Base-by-base conservation (phyloP, 2,797 vertebrate species). In the Zalophus californianus region DNA sequence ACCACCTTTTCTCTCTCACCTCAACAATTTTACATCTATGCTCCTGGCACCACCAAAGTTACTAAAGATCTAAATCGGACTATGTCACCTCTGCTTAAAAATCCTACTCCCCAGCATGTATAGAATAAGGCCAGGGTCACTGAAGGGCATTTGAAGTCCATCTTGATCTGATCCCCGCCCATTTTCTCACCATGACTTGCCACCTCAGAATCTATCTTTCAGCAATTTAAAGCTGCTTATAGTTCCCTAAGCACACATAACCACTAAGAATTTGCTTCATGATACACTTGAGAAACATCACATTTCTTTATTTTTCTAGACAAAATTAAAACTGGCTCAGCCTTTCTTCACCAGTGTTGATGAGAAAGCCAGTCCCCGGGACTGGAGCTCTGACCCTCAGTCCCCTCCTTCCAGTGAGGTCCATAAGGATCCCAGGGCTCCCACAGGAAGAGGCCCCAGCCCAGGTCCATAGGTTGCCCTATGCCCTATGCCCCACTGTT, bases 241-340 rank as follows among this genome's bases (percentile, higher is more conserved):
- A 77, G 83, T 58, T 96, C 89, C 96, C 96, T 48, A 68, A 84
- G 73, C 78, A 94, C 79, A 84, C 2, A 11, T 92, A 95, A 87
- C 75, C 62, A 66, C 54, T 50, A 97, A 87, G 75, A 86, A 86
- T 94, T 75, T 90, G 44, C 60, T 93, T 97, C 86, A 80, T 44
- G 70, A 70, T 52, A 80, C 96, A 35, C 94, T 93, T 58, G 91
- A 97, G 93, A 91, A 96, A 82, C 60, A 89, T 70, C 79, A 86
- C 82, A 75, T 96, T 79, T 97, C 86, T 97, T 95, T 93, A 92
- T 93, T 93, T 94, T 97, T 72, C 86, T 79, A 93, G 62, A 89
- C 84, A 93, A 98, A 94, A 97, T 97, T 97, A 97, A 97, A 97
- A 96, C 66, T 78, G 52, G 56, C 62, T 91, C 25, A 56, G 84